These are phyloP conservation scores for Dicrostonyx torquatus DNA, from an alignment of 2,797 vertebrate species.

Conservation along the genomic window DNA sequence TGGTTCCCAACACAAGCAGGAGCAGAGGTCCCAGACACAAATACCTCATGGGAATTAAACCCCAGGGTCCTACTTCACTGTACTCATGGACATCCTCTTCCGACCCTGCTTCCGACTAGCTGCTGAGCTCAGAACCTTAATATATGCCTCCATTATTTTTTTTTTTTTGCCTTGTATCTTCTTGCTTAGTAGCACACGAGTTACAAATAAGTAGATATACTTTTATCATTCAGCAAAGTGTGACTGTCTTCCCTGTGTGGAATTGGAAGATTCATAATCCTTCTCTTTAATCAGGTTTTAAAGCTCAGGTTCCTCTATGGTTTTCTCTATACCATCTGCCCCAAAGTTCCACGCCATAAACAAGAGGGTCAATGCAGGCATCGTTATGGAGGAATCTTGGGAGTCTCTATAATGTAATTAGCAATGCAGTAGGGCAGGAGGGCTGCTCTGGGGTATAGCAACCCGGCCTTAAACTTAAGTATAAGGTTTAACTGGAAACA, in stretches of 20 bases:
- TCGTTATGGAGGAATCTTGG: neutral
- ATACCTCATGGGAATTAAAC: neutral
- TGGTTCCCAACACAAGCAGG: neutral
- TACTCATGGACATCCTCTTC: no score
- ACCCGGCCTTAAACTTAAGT: neutral
- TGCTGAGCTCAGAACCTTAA: neutral
- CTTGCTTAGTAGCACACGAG: neutral
- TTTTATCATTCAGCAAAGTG: neutral
- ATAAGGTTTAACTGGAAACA: neutral
- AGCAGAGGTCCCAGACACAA: neutral
- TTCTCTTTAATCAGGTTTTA: neutral
- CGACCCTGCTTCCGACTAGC: neutral
- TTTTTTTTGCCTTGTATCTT: neutral
- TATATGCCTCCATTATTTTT: neutral
- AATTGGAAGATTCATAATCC: neutral
- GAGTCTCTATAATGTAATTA: neutral
- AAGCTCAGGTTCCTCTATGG: neutral
- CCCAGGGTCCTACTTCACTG: no score
- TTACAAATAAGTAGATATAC: neutral
- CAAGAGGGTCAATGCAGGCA: neutral
- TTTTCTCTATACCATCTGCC: neutral
- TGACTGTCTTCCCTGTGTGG: neutral
- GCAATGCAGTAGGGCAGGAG: neutral
- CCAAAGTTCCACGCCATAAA: neutral
- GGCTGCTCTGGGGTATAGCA: neutral